phyloP scores from a whole-genome alignment of 2,888 invertebrate genomes.

The Xestia ashworthii region DNA sequence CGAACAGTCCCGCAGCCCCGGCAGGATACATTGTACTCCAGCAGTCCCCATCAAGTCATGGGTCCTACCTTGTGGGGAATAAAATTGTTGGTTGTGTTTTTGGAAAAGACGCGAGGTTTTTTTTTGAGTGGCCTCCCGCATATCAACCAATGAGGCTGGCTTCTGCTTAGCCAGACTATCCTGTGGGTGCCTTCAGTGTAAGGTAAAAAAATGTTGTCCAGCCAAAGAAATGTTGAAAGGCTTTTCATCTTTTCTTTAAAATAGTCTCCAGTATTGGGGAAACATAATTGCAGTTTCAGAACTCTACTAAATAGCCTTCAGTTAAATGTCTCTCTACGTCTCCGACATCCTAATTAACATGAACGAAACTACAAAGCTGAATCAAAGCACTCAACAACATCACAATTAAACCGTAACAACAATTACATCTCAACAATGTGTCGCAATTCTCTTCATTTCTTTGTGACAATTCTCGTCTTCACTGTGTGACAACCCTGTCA shows the following conservation, averaged over 20 bases:
- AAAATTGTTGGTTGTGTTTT: neutral
- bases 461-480: constrained; percentile 27
- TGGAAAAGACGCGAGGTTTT: no score
- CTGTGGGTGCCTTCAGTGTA: no score
- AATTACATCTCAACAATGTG: constrained; percentile 21
- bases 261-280: neutral
- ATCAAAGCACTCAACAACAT: constrained; percentile 24
- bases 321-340: neutral
- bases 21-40: neutral
- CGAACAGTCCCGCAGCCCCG: no score
- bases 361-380: constrained; percentile 26
- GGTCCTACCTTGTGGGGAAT: neutral
- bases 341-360: constrained; percentile 18
- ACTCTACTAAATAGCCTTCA: neutral
- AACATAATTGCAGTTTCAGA: neutral
- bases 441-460: constrained; percentile 1
- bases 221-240: neutral
- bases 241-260: neutral
- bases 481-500: constrained; percentile 55
- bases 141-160: no score
- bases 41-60: neutral
- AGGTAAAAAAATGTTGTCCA: no score
- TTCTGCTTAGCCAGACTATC: no score
- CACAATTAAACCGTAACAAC: constrained; percentile 34
- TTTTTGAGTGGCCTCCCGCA: no score